Percentiles rank a stretch among this genome's conserved stretches.
Conservation (phyloP, 2,113 vertebrate species). For the Pyxicephalus adspersus region DNA sequence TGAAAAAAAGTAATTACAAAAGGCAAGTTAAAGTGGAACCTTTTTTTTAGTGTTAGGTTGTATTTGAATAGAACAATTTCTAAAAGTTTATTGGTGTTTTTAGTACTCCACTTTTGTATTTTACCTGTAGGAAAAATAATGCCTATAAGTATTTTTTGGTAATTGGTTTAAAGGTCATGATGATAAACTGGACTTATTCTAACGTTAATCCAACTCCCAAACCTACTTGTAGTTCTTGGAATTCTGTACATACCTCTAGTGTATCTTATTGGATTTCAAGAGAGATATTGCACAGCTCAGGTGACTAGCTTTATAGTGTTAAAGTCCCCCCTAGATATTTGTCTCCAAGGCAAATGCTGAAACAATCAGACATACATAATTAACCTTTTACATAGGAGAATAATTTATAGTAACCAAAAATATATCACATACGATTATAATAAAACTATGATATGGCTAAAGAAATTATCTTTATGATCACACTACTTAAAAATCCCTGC, state of each 20-base stretch:
- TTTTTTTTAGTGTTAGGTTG: conserved; percentile 9
- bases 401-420: not conserved
- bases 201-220: not conserved
- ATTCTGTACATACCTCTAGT: not conserved
- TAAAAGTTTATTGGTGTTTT: not conserved
- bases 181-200: not conserved
- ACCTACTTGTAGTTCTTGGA: not conserved
- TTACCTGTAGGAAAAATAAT: not conserved
- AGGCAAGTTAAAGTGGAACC: not conserved
- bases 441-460: not conserved
- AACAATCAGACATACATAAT: not conserved
- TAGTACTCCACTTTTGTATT: not conserved
- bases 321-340: not conserved
- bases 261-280: not conserved
- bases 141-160: not conserved
- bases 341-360: not conserved
- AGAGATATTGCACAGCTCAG: not conserved
- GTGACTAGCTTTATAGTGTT: not conserved
- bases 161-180: not conserved
- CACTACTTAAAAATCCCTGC: not conserved
- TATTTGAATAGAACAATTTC: conserved; percentile 5
- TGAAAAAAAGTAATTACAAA: conserved; percentile 25
- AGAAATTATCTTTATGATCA: not conserved
- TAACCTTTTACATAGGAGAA: not conserved
- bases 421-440: not conserved